Evolutionary conservation across 2,888 invertebrate species (phyloP).

Genomic region (Slavum lentiscoides): DNA sequence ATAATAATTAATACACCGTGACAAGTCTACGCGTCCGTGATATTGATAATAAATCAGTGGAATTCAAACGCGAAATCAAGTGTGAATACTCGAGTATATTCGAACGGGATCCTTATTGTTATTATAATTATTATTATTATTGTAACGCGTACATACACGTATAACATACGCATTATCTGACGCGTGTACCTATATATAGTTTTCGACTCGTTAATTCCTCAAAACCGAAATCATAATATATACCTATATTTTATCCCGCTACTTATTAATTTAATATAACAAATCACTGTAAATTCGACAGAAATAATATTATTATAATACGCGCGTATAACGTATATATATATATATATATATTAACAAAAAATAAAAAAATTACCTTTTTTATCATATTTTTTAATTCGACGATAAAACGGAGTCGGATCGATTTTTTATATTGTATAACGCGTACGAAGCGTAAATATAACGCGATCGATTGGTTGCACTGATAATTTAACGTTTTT

Average conservation of each 20-base stretch:
- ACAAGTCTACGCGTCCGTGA: background rate
- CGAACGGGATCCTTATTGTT: conserved; percentile 2
- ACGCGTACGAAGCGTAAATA: too few relatives aligned
- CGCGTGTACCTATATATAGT: too few relatives aligned
- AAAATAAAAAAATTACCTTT: too few relatives aligned
- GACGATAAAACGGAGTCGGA: too few relatives aligned
- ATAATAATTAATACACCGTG: conserved; percentile 5
- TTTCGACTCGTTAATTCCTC: background rate
- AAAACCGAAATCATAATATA: background rate
- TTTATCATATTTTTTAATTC: too few relatives aligned
- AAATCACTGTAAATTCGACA: conserved; percentile 4
- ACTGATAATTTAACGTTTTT: too few relatives aligned
- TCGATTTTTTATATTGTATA: too few relatives aligned
- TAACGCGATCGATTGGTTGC: too few relatives aligned
- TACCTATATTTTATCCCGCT: conserved; percentile 7
- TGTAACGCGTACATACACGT: too few relatives aligned
- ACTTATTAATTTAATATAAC: background rate
- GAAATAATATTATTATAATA: background rate
- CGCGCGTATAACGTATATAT: background rate
- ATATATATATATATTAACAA: too few relatives aligned
- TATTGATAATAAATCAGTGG: conserved; percentile 33
- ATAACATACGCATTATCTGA: background rate
- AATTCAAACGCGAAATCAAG: conserved; percentile 21
- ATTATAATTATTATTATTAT: too few relatives aligned
- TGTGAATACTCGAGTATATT: conserved; percentile 15